Conservation (phyloP, 1,140 invertebrate species). For the Pteromalus puparum region DNA sequence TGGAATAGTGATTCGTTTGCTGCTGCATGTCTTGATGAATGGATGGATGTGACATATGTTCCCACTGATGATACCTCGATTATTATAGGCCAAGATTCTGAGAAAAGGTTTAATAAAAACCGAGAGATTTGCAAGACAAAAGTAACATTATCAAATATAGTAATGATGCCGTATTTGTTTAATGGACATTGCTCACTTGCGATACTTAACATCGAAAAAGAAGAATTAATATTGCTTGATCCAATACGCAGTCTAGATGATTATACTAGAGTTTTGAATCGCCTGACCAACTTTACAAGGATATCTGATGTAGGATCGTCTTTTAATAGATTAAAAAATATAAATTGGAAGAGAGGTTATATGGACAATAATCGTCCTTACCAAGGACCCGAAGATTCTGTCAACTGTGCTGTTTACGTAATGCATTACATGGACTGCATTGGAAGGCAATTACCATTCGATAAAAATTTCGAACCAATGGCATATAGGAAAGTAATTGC, state of each 20-base stretch:
- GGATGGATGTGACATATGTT: neutral
- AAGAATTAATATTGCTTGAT: conserved; percentile 48
- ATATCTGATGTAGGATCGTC: neutral
- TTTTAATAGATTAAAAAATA: neutral
- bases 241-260: conserved; percentile 39
- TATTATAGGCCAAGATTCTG: neutral
- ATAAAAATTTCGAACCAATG: neutral
- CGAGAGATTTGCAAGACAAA: neutral
- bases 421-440: neutral
- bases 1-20: neutral
- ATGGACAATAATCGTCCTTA: neutral
- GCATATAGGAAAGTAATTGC: too few relatives aligned
- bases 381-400: neutral
- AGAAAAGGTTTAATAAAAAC: neutral
- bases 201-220: conserved; percentile 35
- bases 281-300: conserved; percentile 25
- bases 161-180: conserved; percentile 51
- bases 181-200: conserved; percentile 48
- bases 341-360: neutral
- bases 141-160: neutral
- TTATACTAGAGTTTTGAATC: conserved; percentile 23
- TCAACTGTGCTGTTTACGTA: neutral
- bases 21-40: neutral
- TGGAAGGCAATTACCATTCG: neutral
- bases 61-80: neutral